Conservation (phyloP, 2,888 invertebrate species). For the Molorchus minor region DNA sequence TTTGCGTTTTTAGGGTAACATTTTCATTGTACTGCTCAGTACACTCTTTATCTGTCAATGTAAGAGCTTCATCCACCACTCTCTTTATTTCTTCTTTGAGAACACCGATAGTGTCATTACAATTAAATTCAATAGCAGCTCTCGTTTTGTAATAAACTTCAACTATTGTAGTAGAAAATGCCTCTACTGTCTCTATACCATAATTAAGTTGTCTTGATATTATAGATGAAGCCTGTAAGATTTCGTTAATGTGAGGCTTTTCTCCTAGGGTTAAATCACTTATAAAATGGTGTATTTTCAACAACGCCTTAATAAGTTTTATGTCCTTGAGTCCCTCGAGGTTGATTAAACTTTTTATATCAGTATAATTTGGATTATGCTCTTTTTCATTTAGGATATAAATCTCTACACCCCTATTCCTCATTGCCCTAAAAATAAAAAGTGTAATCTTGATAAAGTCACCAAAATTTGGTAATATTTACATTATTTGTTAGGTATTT, state of each 20-base stretch:
- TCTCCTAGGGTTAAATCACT: conserved; percentile 66
- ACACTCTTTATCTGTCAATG: conserved; percentile 20
- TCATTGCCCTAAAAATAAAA: conserved; percentile 82
- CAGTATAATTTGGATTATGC: conserved; percentile 54
- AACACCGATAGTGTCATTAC: conserved; percentile 63
- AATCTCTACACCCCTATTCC: conserved; percentile 96
- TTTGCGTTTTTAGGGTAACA: conserved; percentile 59
- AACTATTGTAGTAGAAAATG: conserved; percentile 68
- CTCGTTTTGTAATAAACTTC: conserved; percentile 70
- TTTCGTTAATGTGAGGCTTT: conserved; percentile 70
- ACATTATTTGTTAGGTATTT: background rate
- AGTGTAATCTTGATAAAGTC: no score
- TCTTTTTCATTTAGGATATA: conserved; percentile 65
- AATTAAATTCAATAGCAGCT: conserved; percentile 53
- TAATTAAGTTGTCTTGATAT: conserved; percentile 72
- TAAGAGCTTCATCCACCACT: conserved; percentile 28
- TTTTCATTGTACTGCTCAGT: conserved; percentile 49
- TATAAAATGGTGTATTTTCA: conserved; percentile 64
- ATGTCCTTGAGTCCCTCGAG: conserved; percentile 59
- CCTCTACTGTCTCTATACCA: conserved; percentile 65
- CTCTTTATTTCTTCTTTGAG: conserved; percentile 64
- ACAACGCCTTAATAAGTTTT: conserved; percentile 54
- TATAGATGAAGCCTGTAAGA: conserved; percentile 73
- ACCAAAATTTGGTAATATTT: no score
- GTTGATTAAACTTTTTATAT: conserved; percentile 66